Base-by-base conservation (phyloP, 1,140 invertebrate species). In the Drosophila subpulchrella region DNA sequence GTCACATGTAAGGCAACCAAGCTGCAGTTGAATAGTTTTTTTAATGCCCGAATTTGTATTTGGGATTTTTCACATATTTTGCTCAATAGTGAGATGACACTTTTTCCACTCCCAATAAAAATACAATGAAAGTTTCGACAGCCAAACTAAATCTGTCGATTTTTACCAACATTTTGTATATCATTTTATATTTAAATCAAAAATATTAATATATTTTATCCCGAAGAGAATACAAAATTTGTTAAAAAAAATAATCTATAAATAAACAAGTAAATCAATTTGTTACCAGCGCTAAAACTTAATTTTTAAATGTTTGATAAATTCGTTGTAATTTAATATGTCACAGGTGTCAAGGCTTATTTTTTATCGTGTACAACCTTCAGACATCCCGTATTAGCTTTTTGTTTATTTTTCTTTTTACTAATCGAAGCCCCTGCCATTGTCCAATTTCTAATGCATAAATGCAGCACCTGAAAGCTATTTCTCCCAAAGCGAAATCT, bases 381-480 rank as follows among this genome's bases (percentile, higher is more conserved):
- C 32, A 47, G 12, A 32, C 27, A 4, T 15, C 20, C 13, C 41
- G 3, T 38, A 36, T 36, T 36, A 63, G 38, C 34, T 17, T 20
- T 38, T 56, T 39, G 38, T 56, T 55, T 39, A 55, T 71, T 71
- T 42, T 48, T 71, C 42, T 71, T 27, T 27, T 27, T 57, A 56
- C 62, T 38, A 32, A 70, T 56, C 63, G 27, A 68, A 57, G 8
- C 63, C 39, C 44, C 46, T 61, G 34, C 41, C 48, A 66, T 75
- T 75, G 47, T 41, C 58, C 50, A 56, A 53, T 56, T 42, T 39
- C 57, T 38, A 75, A 71, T 88, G 80, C 66, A 83, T 79, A 63
- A 76, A 85, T 75, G 78, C 75, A 82, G 68, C 54, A 61, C 58
- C 66, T 77, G 34, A 70, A 56, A 84, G 77, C 82, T 86, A 63